These are phyloP conservation scores for Molossus molossus DNA, from an alignment of 2,797 vertebrate species.

Conservation along the genomic window DNA sequence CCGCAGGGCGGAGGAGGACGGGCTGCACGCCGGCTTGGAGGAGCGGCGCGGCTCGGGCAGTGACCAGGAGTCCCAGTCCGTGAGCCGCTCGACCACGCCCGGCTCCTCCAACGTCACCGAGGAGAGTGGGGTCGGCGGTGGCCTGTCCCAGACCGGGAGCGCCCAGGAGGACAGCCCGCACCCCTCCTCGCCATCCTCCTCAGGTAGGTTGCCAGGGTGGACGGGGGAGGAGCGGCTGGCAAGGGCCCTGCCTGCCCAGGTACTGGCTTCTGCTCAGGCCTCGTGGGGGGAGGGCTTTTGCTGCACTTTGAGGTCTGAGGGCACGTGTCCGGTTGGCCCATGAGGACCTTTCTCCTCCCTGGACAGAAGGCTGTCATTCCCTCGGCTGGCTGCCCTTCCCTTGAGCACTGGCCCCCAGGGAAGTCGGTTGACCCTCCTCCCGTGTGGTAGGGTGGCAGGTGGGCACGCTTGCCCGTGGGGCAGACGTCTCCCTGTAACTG, in stretches of 20 bases:
- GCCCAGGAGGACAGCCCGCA: constrained; percentile 99
- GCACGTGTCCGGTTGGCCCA: fast-evolving
- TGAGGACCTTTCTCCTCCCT: background rate
- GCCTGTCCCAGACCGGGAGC: constrained; percentile 97
- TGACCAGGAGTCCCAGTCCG: constrained; percentile 99
- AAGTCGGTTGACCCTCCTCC: background rate
- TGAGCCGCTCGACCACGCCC: constrained; percentile 98
- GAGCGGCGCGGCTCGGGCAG: constrained; percentile 98
- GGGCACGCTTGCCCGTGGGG: fast-evolving
- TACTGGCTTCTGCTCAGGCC: fast-evolving
- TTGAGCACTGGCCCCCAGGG: background rate
- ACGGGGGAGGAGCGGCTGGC: background rate
- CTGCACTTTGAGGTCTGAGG: background rate
- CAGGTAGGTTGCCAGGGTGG: constrained; percentile 92
- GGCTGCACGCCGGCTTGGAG: constrained; percentile 92
- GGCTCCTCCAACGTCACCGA: constrained; percentile 99
- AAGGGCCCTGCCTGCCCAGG: background rate
- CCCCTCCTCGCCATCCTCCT: constrained; percentile 97
- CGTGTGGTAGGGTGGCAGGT: fast-evolving
- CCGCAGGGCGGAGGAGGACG: constrained; percentile 94
- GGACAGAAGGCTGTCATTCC: background rate
- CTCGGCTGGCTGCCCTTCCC: background rate
- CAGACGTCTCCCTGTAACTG: no score
- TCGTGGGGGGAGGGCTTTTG: background rate
- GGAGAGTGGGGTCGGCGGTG: constrained; percentile 97